Conservation (phyloP, 2,888 invertebrate species). For the Silvanus unidentatus region DNA sequence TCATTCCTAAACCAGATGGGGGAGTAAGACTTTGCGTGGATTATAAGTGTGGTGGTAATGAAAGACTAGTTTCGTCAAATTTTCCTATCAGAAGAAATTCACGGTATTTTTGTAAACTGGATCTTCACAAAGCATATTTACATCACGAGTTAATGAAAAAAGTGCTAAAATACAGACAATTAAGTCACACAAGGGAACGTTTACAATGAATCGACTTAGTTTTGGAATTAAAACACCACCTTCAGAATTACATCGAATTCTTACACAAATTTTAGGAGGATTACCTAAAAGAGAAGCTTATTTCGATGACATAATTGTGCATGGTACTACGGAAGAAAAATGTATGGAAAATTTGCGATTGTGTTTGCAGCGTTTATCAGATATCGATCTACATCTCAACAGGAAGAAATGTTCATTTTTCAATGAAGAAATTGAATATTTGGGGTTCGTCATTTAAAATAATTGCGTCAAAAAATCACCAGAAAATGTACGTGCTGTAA, state of each 20-base stretch:
- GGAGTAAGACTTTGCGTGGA: constrained; percentile 18
- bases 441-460: constrained; percentile 8
- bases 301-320: constrained; percentile 20
- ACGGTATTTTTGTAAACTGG: constrained; percentile 25
- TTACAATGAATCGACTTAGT: constrained; percentile 18
- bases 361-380: constrained; percentile 1
- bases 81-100: constrained; percentile 18
- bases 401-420: constrained; percentile 12
- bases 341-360: not conserved
- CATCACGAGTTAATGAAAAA: constrained; percentile 22
- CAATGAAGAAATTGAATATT: constrained; percentile 11
- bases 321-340: constrained; percentile 14
- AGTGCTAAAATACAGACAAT: constrained; percentile 21
- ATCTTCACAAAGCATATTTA: constrained; percentile 29
- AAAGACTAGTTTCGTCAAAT: constrained; percentile 17
- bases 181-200: constrained; percentile 24
- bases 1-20: constrained; percentile 19
- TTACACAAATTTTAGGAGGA: constrained; percentile 19
- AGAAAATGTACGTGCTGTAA: constrained; percentile 10
- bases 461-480: constrained; percentile 6
- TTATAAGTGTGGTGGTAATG: constrained; percentile 25
- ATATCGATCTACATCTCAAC: constrained; percentile 10
- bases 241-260: constrained; percentile 21
- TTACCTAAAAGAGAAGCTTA: constrained; percentile 16
- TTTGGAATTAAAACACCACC: constrained; percentile 26